These are phyloP conservation scores for Sebastes kiyomatsui DNA, from an alignment of 2,797 vertebrate genomes.

Conservation along the genomic window DNA sequence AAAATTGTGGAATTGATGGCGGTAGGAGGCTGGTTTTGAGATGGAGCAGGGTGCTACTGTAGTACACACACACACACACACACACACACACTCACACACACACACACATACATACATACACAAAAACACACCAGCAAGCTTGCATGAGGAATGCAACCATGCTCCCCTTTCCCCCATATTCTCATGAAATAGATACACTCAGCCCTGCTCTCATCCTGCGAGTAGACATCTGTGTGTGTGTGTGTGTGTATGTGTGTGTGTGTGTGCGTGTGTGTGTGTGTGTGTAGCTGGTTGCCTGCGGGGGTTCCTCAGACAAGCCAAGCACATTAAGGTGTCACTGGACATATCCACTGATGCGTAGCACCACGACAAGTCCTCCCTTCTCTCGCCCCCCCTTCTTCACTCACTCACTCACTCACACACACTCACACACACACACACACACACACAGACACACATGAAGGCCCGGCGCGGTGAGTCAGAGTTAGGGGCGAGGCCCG, in stretches of 20 bases:
- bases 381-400: neutral
- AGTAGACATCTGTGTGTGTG: neutral
- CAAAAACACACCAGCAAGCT: neutral
- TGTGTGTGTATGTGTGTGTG: neutral
- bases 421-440: slow-evolving; percentile 8
- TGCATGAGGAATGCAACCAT: neutral
- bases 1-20: slow-evolving; percentile 28
- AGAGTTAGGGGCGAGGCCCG: slow-evolving; percentile 58
- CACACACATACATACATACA: neutral
- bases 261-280: slow-evolving; percentile 4
- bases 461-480: slow-evolving; percentile 46
- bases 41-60: neutral
- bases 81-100: neutral
- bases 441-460: slow-evolving; percentile 6
- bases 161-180: neutral
- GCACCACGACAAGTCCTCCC: slow-evolving; percentile 45
- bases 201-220: neutral
- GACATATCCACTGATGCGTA: slow-evolving; percentile 77
- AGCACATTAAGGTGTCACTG: slow-evolving; percentile 82
- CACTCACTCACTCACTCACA: neutral
- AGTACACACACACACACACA: neutral
- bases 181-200: slow-evolving; percentile 18
- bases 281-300: slow-evolving; percentile 31
- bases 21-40: slow-evolving; percentile 6
- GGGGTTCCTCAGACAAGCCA: slow-evolving; percentile 75